Evolutionary conservation across 2,888 invertebrate genomes (phyloP).

Genomic region (Achlya flavicornis): DNA sequence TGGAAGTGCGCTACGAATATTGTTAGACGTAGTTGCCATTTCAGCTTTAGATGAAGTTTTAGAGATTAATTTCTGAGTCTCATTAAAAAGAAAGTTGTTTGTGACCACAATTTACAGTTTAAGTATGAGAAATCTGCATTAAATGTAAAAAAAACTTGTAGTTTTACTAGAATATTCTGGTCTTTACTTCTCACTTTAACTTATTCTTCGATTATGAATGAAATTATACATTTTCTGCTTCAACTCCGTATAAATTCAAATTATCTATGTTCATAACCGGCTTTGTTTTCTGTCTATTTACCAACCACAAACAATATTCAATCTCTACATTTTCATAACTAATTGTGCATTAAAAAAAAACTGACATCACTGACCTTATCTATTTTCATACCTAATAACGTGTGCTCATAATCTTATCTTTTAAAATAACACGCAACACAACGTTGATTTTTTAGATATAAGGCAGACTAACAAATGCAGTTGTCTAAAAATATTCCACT

Average conservation of each 20-base stretch:
- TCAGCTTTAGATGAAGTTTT: not conserved
- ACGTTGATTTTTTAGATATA: slow-evolving; percentile 20
- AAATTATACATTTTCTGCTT: not conserved
- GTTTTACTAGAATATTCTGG: too few species aligned
- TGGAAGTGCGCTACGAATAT: slow-evolving; percentile 10
- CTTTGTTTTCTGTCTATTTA: not conserved
- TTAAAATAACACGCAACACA: slow-evolving; percentile 26
- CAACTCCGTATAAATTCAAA: not conserved
- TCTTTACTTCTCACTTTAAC: not conserved
- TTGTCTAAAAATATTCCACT: not conserved
- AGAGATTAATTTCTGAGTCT: too few species aligned
- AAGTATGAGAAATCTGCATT: too few species aligned
- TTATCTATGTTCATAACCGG: not conserved
- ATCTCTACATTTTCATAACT: too few species aligned
- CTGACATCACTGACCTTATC: slow-evolving; percentile 26
- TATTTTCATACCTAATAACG: slow-evolving; percentile 29
- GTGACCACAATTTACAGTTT: too few species aligned
- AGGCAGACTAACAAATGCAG: not conserved
- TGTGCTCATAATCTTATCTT: slow-evolving; percentile 35
- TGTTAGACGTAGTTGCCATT: not conserved
- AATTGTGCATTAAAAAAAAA: slow-evolving; percentile 20
- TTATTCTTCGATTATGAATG: too few species aligned
- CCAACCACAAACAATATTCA: too few species aligned
- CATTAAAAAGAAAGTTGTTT: too few species aligned
- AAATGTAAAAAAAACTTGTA: too few species aligned